Evolutionary conservation across 2,888 invertebrate species (phyloP).

Genomic region (Chrysotoxum bicinctum): DNA sequence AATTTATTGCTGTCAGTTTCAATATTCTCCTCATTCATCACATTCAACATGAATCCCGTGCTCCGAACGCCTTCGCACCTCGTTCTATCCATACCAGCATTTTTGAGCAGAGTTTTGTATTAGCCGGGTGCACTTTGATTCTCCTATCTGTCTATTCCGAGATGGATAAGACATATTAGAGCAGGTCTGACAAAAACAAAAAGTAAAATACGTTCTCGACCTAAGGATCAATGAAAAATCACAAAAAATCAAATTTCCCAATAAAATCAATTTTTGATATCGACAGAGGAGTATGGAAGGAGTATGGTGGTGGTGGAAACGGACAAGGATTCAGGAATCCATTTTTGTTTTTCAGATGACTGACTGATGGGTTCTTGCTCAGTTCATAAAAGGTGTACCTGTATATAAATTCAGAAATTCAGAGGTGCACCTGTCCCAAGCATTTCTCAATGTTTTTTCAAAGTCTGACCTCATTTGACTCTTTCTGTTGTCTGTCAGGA

Average conservation of each 20-base stretch:
- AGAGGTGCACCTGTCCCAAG: neutral
- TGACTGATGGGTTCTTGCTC: conserved; percentile 14
- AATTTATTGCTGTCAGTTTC: conserved; percentile 74
- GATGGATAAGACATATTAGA: conserved; percentile 51
- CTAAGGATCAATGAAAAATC: conserved; percentile 45
- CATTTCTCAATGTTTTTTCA: conserved; percentile 9
- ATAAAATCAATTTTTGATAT: conserved; percentile 62
- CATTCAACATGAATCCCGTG: conserved; percentile 65
- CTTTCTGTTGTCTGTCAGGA: conserved; percentile 59
- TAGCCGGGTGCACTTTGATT: conserved; percentile 42
- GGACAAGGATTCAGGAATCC: neutral
- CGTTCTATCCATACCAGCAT: conserved; percentile 45
- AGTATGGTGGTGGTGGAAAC: neutral
- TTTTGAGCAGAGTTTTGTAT: conserved; percentile 14
- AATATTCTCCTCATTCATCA: conserved; percentile 75
- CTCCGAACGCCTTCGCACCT: conserved; percentile 60
- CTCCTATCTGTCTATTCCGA: conserved; percentile 21
- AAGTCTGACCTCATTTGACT: conserved; percentile 64
- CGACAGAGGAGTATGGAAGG: neutral
- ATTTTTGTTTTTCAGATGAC: conserved; percentile 27
- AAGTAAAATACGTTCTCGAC: conserved; percentile 45
- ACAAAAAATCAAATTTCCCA: conserved; percentile 49
- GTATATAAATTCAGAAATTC: neutral
- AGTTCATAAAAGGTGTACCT: neutral
- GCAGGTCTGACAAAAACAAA: conserved; percentile 23